Conservation (phyloP, 1,140 invertebrate species). For the Phortica variegata region DNA sequence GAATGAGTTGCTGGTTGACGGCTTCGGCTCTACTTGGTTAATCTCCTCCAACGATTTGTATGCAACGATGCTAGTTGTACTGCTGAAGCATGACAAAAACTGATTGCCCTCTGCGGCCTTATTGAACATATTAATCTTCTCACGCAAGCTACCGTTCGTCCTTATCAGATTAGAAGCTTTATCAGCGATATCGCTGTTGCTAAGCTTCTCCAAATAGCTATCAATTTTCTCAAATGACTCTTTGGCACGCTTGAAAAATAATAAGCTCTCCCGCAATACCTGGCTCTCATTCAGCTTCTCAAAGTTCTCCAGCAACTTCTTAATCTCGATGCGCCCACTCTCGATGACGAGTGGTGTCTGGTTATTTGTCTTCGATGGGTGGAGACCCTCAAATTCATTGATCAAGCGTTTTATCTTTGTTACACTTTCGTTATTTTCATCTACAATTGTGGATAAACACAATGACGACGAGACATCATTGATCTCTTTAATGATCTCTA, state of each 20-base stretch:
- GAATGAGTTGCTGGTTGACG: conserved; percentile 13
- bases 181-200: neutral
- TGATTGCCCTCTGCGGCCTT: conserved; percentile 20
- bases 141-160: conserved; percentile 20
- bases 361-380: neutral
- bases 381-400: conserved; percentile 28
- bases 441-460: neutral
- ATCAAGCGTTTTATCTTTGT: conserved; percentile 34
- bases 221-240: conserved; percentile 33
- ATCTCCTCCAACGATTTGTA: neutral
- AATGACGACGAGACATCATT: conserved; percentile 20
- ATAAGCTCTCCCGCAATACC: conserved; percentile 24
- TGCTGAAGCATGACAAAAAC: conserved; percentile 29
- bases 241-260: conserved; percentile 29
- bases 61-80: neutral
- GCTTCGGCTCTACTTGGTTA: neutral
- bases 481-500: conserved; percentile 32
- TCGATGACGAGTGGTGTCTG: neutral
- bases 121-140: conserved; percentile 35
- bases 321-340: conserved; percentile 15
- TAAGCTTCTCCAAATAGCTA: conserved; percentile 4
- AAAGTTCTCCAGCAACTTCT: conserved; percentile 24
- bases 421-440: neutral
- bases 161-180: neutral
- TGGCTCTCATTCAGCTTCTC: conserved; percentile 31